Base-by-base conservation (phyloP, 92 coral and sea anemone genomes). In the Umimayanthus kanabou region DNA sequence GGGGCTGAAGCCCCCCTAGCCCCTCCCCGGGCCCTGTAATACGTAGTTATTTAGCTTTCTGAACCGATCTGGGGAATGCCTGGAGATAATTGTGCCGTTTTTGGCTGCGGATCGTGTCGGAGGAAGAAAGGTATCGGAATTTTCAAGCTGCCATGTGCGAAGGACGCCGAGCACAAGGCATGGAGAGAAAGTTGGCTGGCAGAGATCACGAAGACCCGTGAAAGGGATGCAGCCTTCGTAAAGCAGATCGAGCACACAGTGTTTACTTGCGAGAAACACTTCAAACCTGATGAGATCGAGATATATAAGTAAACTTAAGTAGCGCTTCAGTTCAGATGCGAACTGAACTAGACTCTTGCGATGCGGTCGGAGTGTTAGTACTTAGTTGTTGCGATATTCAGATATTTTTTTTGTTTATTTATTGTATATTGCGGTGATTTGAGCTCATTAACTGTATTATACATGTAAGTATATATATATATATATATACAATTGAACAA, bases 1-100 rank as follows among this genome's bases (percentile, higher is more conserved):
- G n/a, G n/a, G n/a, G n/a, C n/a, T n/a, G n/a, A n/a, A n/a, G n/a
- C n/a, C n/a, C n/a, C n/a, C n/a, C n/a, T n/a, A n/a, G n/a, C n/a
- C n/a, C n/a, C n/a, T n/a, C n/a, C n/a, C n/a, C n/a, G n/a, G n/a
- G n/a, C n/a, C n/a, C n/a, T n/a, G n/a, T n/a, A n/a, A n/a, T n/a
- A n/a, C n/a, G n/a, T n/a, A 85, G 80, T 45, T 47, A 3, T 11
- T 47, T 47, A 47, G 53, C 53, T 47, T 9, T 47, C 53, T 13
- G 53, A 47, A 47, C 53, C 53, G 80, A 45, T 85, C 81, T 76
- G 58, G 84, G 73, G 37, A 72, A 91, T 91, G 94, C 91, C 92
- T 30, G 91, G 94, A 47, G 90, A 91, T 64, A 91, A 91, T 33
- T 91, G 90, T 87, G 91, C 94, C 18, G 91, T 88, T 50, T 79